These are phyloP conservation scores for Luffia ferchaultella DNA, from an alignment of 2,888 invertebrate genomes.

Conservation along the genomic window DNA sequence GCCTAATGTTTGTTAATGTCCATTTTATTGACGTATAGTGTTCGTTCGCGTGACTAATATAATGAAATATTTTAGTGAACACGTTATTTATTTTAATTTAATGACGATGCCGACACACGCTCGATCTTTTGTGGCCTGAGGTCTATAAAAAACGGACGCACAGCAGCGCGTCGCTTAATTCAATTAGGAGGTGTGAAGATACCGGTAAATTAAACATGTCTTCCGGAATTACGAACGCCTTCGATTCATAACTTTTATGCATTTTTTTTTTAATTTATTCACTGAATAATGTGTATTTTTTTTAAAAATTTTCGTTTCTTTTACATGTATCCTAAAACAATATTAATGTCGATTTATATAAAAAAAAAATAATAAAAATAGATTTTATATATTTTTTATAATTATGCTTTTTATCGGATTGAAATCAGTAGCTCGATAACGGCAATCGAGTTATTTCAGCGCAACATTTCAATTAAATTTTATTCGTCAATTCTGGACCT, in stretches of 20 bases:
- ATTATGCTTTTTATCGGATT: background rate
- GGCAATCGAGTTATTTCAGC: conserved; percentile 54
- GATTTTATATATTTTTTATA: background rate
- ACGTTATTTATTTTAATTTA: background rate
- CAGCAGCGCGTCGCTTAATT: background rate
- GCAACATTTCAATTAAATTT: conserved; percentile 65
- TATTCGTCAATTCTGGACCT: conserved; percentile 61
- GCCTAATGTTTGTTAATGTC: background rate
- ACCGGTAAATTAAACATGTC: background rate
- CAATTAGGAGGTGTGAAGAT: background rate
- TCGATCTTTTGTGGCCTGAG: background rate
- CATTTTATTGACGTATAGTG: background rate
- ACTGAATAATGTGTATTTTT: background rate
- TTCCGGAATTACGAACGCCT: background rate
- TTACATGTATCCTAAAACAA: too few species aligned
- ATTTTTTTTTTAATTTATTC: background rate
- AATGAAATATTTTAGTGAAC: background rate
- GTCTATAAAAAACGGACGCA: background rate
- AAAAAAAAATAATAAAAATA: background rate
- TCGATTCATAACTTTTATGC: background rate
- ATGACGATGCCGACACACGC: background rate
- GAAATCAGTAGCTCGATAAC: conserved; percentile 59
- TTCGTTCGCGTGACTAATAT: background rate
- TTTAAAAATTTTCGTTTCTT: too few species aligned
- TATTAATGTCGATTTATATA: too few species aligned